phyloP scores from a whole-genome alignment of 2,888 invertebrate genomes.

The Microplitis manilae region DNA sequence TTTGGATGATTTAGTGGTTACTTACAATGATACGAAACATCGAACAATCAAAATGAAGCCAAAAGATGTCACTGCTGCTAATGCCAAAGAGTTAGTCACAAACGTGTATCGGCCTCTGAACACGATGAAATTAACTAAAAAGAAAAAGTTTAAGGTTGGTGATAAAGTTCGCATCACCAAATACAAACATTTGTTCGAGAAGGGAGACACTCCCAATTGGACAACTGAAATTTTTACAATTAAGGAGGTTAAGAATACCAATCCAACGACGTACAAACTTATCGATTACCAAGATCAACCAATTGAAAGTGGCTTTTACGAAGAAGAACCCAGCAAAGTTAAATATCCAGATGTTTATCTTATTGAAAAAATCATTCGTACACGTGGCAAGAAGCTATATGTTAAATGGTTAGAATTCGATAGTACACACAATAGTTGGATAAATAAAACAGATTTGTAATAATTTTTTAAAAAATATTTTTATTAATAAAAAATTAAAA shows the following conservation, averaged over 20 bases:
- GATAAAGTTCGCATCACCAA: background rate
- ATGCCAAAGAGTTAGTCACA: background rate
- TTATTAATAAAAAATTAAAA: slow-evolving; percentile 4
- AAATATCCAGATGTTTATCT: slow-evolving; percentile 55
- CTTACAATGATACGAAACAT: background rate
- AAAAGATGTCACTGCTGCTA: background rate
- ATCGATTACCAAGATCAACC: slow-evolving; percentile 53
- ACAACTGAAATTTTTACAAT: slow-evolving; percentile 61
- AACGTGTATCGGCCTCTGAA: background rate
- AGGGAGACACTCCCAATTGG: slow-evolving; percentile 56
- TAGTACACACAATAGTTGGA: slow-evolving; percentile 37
- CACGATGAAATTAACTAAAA: background rate
- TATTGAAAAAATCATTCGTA: slow-evolving; percentile 29
- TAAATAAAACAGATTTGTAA: slow-evolving; percentile 21
- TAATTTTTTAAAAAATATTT: background rate
- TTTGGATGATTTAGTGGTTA: background rate
- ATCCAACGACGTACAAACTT: slow-evolving; percentile 47
- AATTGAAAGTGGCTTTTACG: slow-evolving; percentile 62
- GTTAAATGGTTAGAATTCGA: slow-evolving; percentile 40
- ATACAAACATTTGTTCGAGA: slow-evolving; percentile 31
- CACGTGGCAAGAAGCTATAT: slow-evolving; percentile 23
- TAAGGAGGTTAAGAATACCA: slow-evolving; percentile 53
- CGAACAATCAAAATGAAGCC: background rate
- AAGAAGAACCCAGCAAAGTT: slow-evolving; percentile 59
- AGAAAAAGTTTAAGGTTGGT: background rate